These are phyloP conservation scores for Drosophila carrolli DNA, from an alignment of 1,140 invertebrate species.

Conservation along the genomic window DNA sequence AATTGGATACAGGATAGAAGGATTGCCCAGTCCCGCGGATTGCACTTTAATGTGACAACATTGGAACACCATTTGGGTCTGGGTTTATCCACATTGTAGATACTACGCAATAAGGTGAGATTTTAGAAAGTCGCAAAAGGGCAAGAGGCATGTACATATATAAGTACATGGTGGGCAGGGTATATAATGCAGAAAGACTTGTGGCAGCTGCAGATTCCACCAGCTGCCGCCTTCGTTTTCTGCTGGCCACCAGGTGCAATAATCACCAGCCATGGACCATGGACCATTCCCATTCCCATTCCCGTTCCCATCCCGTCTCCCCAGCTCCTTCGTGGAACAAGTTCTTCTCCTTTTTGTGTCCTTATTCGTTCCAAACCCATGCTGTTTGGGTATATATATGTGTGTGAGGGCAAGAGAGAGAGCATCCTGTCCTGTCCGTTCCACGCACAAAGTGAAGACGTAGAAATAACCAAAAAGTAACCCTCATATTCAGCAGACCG, in stretches of 20 bases:
- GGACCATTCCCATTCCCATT: conserved; percentile 37
- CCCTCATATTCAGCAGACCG: conserved; percentile 38
- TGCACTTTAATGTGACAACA: conserved; percentile 16
- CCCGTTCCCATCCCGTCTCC: conserved; percentile 21
- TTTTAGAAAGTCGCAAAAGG: conserved; percentile 68
- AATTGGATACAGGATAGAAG: conserved; percentile 24
- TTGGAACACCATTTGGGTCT: not conserved
- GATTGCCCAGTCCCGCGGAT: not conserved
- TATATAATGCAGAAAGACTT: conserved; percentile 28
- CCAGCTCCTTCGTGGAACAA: conserved; percentile 43
- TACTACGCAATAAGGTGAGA: conserved; percentile 24
- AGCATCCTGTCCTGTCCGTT: conserved; percentile 44
- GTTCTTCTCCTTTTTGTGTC: conserved; percentile 72
- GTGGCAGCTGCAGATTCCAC: conserved; percentile 56
- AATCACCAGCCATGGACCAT: conserved; percentile 46
- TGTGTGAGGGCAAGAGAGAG: conserved; percentile 16
- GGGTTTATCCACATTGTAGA: conserved; percentile 6
- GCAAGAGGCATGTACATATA: conserved; percentile 18
- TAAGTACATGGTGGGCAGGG: not conserved
- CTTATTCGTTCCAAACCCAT: conserved; percentile 65
- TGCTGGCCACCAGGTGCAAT: conserved; percentile 70
- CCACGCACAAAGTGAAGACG: conserved; percentile 49
- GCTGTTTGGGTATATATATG: conserved; percentile 17
- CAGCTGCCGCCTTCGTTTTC: conserved; percentile 41
- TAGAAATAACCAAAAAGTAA: conserved; percentile 52